Base-by-base conservation (phyloP, 2,113 vertebrate genomes). In the Nymphicus hollandicus region DNA sequence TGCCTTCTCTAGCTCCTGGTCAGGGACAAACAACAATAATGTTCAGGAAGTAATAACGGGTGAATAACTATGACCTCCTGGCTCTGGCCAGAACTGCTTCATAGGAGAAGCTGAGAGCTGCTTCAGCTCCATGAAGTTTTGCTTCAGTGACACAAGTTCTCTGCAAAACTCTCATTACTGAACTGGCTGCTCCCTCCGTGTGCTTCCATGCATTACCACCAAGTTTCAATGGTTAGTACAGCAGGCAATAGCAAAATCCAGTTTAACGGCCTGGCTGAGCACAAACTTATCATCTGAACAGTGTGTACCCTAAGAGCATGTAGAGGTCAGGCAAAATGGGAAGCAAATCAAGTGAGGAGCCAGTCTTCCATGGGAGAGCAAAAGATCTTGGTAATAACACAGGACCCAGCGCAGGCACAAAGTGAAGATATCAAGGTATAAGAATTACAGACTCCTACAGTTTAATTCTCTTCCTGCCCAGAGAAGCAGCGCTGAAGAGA, bases 161-260 rank as follows among this genome's bases (percentile, higher is more conserved):
- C 37, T 43, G 64, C 68, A 95, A 37, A 83, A 28, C 41, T 53
- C 23, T 1, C 0, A 0, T 7, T 68, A 25, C 69, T 17, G 13
- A 60, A 82, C 3, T 6, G 9, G 29, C 33, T 0, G 6, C 80
- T 81, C 55, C 70, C 52, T 76, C 84, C 39, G 37, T 47, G 39
- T 4, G 11, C n/a, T 92, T 61, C 69, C 56, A 76, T 0, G 1
- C 0, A 0, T 37, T 33, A 65, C 74, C 2, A 2, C 35, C 6
- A 73, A 52, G 53, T n/a, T 91, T 71, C 25, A 64, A 77, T 44
- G 91, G 65, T 44, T 74, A 71, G 65, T 53, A 44, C 7, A 83
- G 70, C 47, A 81, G 46, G 43, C 35, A 91, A 8, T 35, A 78
- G 88, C 28, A 61, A 81, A 93, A 86, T 33, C 50, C 80, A 81